phyloP scores from a whole-genome alignment of 1,140 invertebrate genomes.

The Ips nitidus region DNA sequence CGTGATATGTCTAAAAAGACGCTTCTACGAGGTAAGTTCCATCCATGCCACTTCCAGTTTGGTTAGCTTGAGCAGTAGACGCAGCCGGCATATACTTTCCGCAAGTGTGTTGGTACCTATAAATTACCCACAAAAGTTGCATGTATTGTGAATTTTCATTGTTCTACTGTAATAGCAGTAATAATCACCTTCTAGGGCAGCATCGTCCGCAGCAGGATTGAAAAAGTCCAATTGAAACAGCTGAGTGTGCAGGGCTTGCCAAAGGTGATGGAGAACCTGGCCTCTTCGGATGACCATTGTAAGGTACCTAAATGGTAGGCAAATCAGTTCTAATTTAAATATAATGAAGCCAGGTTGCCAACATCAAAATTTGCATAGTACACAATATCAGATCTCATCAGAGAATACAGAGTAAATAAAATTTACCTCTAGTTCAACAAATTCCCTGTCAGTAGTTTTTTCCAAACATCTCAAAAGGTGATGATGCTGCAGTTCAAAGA shows the following conservation, averaged over 20 bases:
- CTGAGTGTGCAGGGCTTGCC: constrained; percentile 84
- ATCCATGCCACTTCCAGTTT: constrained; percentile 76
- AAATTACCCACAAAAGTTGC: neutral
- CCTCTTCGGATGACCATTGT: constrained; percentile 87
- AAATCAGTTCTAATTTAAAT: constrained; percentile 16
- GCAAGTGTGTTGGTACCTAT: constrained; percentile 72
- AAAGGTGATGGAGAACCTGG: constrained; percentile 83
- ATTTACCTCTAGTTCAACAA: constrained; percentile 83
- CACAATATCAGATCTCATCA: too few relatives aligned
- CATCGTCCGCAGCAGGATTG: constrained; percentile 84
- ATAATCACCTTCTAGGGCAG: constrained; percentile 73
- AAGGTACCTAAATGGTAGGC: constrained; percentile 64
- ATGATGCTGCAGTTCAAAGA: constrained; percentile 99
- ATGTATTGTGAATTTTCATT: neutral
- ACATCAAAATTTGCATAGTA: neutral
- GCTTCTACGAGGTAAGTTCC: constrained; percentile 81
- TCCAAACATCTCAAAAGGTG: constrained; percentile 96
- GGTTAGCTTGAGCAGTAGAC: constrained; percentile 71
- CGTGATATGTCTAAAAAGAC: constrained; percentile 62
- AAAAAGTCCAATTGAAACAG: constrained; percentile 72
- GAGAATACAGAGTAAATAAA: neutral
- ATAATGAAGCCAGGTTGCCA: neutral
- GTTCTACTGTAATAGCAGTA: neutral
- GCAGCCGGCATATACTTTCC: constrained; percentile 82
- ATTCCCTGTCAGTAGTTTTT: constrained; percentile 97